Evolutionary conservation across 2,797 vertebrate genomes (phyloP).

Genomic region (Tangara arthus): DNA sequence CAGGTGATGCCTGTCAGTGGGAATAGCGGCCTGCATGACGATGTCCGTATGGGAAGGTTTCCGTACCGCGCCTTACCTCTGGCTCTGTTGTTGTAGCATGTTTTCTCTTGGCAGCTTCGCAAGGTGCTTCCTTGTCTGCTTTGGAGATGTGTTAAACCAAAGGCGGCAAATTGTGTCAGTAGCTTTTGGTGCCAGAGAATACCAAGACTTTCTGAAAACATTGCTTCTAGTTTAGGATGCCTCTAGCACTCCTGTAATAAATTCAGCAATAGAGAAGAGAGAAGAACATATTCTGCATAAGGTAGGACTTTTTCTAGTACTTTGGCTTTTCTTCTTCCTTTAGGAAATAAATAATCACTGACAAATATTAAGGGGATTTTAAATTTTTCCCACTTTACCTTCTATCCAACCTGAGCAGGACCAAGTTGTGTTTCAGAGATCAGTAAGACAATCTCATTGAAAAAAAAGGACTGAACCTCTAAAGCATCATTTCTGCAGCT

Average conservation of each 20-base stretch:
- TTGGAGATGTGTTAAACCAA: background rate
- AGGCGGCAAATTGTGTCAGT: background rate
- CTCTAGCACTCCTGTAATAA: constrained; percentile 1
- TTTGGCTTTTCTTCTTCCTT: background rate
- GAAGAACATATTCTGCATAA: background rate
- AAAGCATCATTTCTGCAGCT: background rate
- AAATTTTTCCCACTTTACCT: background rate
- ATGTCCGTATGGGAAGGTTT: background rate
- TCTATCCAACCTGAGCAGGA: background rate
- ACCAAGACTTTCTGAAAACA: background rate
- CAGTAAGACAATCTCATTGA: background rate
- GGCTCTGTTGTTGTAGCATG: constrained; percentile 9
- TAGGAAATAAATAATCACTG: background rate
- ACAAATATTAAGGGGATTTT: background rate
- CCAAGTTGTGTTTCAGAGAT: background rate
- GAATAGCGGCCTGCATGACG: constrained; percentile 42
- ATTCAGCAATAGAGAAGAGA: constrained; percentile 36
- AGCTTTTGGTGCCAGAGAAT: constrained; percentile 1
- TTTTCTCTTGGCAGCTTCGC: constrained; percentile 18
- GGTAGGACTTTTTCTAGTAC: constrained; percentile 10
- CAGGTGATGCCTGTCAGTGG: constrained; percentile 18
- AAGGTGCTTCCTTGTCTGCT: constrained; percentile 1
- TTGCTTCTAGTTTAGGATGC: constrained; percentile 25
- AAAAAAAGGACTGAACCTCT: background rate
- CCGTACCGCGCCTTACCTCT: background rate